A percentile compares a stretch with the other conserved stretches of the same genome.
Evolutionary conservation across 2,113 vertebrate genomes (phyloP).

Genomic region (Eublepharis macularius): DNA sequence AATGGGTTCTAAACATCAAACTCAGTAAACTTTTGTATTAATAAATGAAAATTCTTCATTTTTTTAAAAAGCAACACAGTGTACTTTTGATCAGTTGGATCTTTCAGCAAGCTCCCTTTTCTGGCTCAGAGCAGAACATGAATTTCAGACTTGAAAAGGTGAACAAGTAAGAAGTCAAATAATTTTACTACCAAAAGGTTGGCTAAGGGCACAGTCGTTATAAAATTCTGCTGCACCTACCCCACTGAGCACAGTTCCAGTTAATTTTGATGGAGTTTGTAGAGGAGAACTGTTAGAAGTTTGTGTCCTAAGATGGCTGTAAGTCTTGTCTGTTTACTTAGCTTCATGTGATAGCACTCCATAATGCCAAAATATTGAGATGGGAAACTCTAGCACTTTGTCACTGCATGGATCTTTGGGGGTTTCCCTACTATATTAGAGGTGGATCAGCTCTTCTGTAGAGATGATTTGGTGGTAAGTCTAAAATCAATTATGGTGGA

Average conservation of each 20-base stretch:
- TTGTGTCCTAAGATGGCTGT: neutral
- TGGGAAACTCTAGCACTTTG: neutral
- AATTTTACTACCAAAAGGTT: neutral
- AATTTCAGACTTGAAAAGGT: neutral
- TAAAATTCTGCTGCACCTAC: neutral
- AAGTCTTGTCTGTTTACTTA: neutral
- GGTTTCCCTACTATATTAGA: neutral
- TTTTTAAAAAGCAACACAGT: neutral
- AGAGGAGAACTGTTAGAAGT: neutral
- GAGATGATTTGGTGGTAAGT: neutral
- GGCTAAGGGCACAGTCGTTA: neutral
- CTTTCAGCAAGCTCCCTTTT: accelerated
- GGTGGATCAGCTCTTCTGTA: neutral
- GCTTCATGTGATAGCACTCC: neutral
- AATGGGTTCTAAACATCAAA: neutral
- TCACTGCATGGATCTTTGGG: neutral
- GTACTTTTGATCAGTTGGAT: neutral
- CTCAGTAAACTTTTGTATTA: neutral
- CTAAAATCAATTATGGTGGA: neutral
- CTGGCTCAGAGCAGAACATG: neutral
- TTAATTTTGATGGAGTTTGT: neutral
- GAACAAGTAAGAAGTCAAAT: neutral
- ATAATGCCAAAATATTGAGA: neutral
- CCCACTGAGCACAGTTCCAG: neutral
- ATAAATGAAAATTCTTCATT: neutral